Evolutionary conservation across 2,113 vertebrate genomes (phyloP).

Genomic region (Thomomys bottae): DNA sequence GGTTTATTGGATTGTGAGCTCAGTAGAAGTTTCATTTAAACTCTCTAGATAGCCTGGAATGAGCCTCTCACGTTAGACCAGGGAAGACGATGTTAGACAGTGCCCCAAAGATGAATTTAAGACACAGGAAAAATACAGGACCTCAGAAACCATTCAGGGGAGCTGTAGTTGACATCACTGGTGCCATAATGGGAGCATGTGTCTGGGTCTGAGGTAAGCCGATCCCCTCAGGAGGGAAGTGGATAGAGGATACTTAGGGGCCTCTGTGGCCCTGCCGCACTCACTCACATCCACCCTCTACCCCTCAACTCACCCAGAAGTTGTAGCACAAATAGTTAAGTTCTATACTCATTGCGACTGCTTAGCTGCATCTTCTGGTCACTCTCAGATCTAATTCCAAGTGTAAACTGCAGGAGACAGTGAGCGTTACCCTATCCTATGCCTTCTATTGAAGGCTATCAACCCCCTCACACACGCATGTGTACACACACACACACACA

Average conservation of each 20-base stretch:
- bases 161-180: rapidly evolving
- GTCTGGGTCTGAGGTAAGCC: too few species aligned
- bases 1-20: rapidly evolving
- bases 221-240: too few species aligned
- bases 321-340: too few species aligned
- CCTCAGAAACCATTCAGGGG: neutral
- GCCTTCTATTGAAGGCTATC: neutral
- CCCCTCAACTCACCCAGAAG: neutral
- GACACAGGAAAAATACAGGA: neutral
- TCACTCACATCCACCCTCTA: rapidly evolving
- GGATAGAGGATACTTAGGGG: rapidly evolving
- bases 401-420: neutral
- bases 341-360: neutral
- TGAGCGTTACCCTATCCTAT: rapidly evolving
- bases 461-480: neutral
- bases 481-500: too few species aligned
- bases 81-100: neutral
- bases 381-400: neutral
- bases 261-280: neutral
- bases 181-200: rapidly evolving
- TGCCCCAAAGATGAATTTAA: neutral
- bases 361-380: neutral
- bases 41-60: neutral
- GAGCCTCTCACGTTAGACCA: neutral
- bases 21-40: neutral